Evolutionary conservation across 2,113 vertebrate genomes (phyloP), one percentile per base, ranked within the genome.

Genomic region (Thalassarche chlororhynchos): DNA sequence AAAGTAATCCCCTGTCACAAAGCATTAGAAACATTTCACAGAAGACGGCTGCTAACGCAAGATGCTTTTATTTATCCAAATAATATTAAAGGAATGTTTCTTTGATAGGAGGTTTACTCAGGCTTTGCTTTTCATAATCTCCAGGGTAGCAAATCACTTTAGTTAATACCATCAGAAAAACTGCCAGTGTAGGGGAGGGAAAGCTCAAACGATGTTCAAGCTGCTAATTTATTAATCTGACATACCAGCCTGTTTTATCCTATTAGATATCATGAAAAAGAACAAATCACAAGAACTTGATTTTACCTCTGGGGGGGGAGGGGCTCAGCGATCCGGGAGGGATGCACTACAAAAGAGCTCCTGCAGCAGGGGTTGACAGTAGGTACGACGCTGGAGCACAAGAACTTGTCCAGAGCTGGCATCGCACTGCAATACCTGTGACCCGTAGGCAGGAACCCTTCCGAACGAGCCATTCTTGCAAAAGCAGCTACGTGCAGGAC

Each of bases 371-470:
- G 42, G 9, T 6, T 58, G 10, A n/a, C 7, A 42, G 79, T 7
- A 26, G 62, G 19, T 29, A 31, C 0, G 3, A 64, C 2, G 5
- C 46, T 36, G 70, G 78, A 54, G 71, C 85, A 90, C 0, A 8
- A 42, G 42, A 86, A 68, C 9, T 49, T 72, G 91, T 85, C 91
- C 92, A 95, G 93, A 40, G 68, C 57, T 34, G 94, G 69, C 17
- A 72, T 31, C 14, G 65, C 84, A 5, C 97, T 98, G 97, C 98
- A 98, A 26, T 87, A 98, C 68, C 86, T 98, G 76, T 18, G 84
- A 62, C 71, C 38, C 8, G 60, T 32, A 58, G 89, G 49, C 62
- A 87, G 72, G 19, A 85, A 85, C 9, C 55, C 55, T 42, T 84
- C 36, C 8, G 38, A 96, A 82, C 0, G 23, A 51, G 98, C 94